Base-by-base conservation (phyloP, 2,888 invertebrate genomes). In the Ptilodon capucinus region DNA sequence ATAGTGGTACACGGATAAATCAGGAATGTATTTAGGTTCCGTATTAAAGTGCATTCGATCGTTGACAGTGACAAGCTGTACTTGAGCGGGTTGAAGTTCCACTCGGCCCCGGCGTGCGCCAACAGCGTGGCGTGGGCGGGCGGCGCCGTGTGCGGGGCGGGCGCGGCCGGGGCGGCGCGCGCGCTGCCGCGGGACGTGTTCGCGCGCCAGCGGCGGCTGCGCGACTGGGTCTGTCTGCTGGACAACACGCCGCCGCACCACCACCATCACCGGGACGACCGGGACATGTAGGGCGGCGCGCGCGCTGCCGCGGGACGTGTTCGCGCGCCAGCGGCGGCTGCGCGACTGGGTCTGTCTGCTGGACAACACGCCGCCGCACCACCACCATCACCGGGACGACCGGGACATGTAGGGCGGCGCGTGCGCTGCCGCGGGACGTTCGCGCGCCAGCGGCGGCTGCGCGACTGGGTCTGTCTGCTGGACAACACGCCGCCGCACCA, bases 101-200 rank as follows among this genome's bases (percentile, higher is more conserved):
- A 98, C 85, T 82, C 87, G 2, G 92, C 95, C 30, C 96, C 97
- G 13, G 94, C 95, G 55, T 81, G 74, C 76, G 94, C 94, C 47
- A 98, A 97, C 89, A 95, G 94, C 73, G 93, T 94, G 9, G 94
- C 96, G 32, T 99, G 98, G 92, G 94, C 17, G 95, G 97, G 44
- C 93, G 94, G 64, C 94, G 74, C 93, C 94, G 2, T 94, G 95
- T 38, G 90, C 96, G 32, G 79, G 95, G 72, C 74, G 64, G 76
- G 66, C 57, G 72, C 68, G 95, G 96, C 39, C 94, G 95, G 39
- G 91, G 95, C 57, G 16, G 55, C 48, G 28, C 92, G 95, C 38
- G 95, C 95, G 9, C 78, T 97, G 36, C 92, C 94, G 0, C 94
- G 95, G 60, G 98, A 98, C 68, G 89, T 87, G 43, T 98, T 95